Conservation (phyloP, 2,113 vertebrate species). For the Charadrius vociferus region DNA sequence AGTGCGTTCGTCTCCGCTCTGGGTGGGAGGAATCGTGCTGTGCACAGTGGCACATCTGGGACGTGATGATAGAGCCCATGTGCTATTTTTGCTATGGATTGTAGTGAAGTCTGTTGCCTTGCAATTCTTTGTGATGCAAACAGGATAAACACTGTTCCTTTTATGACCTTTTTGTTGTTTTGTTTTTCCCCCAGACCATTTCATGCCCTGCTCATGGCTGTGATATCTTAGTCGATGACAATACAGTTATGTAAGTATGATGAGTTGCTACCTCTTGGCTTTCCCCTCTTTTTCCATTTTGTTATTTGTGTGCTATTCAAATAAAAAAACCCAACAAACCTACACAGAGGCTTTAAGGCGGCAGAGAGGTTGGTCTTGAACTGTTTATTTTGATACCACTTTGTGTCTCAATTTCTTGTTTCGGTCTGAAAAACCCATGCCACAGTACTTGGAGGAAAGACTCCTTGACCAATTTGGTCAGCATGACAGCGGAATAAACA, state of each 20-base stretch:
- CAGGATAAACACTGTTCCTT: neutral
- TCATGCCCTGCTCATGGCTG: slow-evolving; percentile 99
- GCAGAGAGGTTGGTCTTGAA: neutral
- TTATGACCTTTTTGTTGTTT: neutral
- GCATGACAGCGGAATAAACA: neutral
- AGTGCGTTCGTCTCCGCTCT: rapidly evolving
- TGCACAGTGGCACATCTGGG: neutral
- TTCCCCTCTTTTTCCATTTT: neutral
- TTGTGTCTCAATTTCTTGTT: neutral
- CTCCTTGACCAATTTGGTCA: neutral
- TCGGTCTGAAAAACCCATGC: neutral
- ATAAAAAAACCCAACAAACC: neutral
- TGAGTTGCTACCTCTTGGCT: slow-evolving; percentile 15
- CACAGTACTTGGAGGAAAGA: neutral
- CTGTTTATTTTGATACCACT: neutral
- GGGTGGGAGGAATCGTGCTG: neutral
- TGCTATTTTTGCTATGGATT: neutral
- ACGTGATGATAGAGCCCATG: neutral
- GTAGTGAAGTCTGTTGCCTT: neutral
- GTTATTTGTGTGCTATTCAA: neutral
- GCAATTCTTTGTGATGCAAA: neutral
- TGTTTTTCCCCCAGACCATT: slow-evolving; percentile 86
- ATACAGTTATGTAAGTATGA: slow-evolving; percentile 98
- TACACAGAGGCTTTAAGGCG: neutral
- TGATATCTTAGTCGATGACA: slow-evolving; percentile 99